Evolutionary conservation across 1,140 invertebrate species (phyloP).

Genomic region (Spodoptera litura): DNA sequence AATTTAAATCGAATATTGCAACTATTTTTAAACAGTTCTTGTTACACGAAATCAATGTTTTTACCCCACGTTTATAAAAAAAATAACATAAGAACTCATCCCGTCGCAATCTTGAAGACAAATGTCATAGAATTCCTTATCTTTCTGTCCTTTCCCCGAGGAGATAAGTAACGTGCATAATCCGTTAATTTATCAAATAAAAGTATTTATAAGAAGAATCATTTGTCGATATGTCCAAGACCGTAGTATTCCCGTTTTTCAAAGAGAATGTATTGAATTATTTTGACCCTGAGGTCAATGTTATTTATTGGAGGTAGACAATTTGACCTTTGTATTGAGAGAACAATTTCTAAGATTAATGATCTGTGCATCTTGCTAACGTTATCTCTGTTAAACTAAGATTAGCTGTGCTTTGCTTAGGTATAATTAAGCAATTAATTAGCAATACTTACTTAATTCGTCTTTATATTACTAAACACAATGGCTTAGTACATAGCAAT

Average conservation of each 20-base stretch:
- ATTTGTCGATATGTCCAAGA: constrained; percentile 8
- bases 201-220: constrained; percentile 28
- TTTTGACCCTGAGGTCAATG: constrained; percentile 56
- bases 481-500: too few relatives aligned
- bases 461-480: too few relatives aligned
- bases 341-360: constrained; percentile 47
- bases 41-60: too few relatives aligned
- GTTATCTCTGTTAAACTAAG: constrained; percentile 33
- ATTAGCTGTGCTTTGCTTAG: constrained; percentile 8
- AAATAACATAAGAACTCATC: too few relatives aligned
- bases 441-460: too few relatives aligned
- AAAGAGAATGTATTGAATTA: constrained; percentile 54
- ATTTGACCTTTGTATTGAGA: constrained; percentile 47
- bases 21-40: too few relatives aligned
- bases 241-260: constrained; percentile 50
- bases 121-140: background rate
- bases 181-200: constrained; percentile 46
- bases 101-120: background rate
- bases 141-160: constrained; percentile 1
- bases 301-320: constrained; percentile 52
- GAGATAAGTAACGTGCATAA: constrained; percentile 40
- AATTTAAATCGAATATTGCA: too few relatives aligned
- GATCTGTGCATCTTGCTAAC: constrained; percentile 41
- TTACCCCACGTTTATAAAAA: too few relatives aligned
- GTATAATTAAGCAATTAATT: constrained; percentile 9